Conservation (phyloP, 2,888 invertebrate species). For the Cryptocheilus praepositus region DNA sequence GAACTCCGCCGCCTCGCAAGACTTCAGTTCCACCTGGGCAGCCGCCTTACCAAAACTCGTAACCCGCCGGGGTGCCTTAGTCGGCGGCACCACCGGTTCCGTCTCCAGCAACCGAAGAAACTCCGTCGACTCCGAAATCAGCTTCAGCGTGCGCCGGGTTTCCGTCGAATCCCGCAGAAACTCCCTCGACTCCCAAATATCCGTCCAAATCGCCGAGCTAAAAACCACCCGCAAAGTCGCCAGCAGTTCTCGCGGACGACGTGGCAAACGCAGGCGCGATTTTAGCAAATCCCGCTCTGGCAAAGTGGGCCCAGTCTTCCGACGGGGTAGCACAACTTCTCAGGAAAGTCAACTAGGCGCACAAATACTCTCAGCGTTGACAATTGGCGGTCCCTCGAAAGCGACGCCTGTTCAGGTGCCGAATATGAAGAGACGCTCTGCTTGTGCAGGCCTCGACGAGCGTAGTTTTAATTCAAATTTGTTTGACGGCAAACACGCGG, state of each 20-base stretch:
- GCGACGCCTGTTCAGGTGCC: constrained; percentile 77
- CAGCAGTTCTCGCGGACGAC: constrained; percentile 71
- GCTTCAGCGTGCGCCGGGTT: constrained; percentile 87
- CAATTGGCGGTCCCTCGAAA: constrained; percentile 76
- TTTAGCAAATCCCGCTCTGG: constrained; percentile 71
- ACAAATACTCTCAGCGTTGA: constrained; percentile 81
- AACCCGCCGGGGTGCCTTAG: constrained; percentile 88
- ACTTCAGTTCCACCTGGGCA: constrained; percentile 94
- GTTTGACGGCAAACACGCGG: constrained; percentile 61
- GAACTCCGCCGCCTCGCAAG: constrained; percentile 86
- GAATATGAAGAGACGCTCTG: constrained; percentile 77
- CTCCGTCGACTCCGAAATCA: constrained; percentile 81
- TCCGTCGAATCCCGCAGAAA: constrained; percentile 91
- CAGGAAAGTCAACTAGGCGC: constrained; percentile 88
- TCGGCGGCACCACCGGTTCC: constrained; percentile 79
- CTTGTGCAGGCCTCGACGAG: constrained; percentile 76
- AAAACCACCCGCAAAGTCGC: constrained; percentile 78
- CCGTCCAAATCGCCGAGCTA: constrained; percentile 87
- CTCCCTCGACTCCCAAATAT: constrained; percentile 91
- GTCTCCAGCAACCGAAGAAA: constrained; percentile 77
- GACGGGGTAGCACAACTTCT: constrained; percentile 84
- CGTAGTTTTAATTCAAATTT: constrained; percentile 63
- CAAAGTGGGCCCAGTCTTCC: constrained; percentile 66
- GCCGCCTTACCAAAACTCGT: constrained; percentile 92
- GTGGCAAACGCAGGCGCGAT: constrained; percentile 73